A percentile compares a stretch with the other conserved stretches of the same genome.
These are phyloP conservation scores for Carlito syrichta DNA, from an alignment of 2,113 vertebrate species.

Conservation along the genomic window DNA sequence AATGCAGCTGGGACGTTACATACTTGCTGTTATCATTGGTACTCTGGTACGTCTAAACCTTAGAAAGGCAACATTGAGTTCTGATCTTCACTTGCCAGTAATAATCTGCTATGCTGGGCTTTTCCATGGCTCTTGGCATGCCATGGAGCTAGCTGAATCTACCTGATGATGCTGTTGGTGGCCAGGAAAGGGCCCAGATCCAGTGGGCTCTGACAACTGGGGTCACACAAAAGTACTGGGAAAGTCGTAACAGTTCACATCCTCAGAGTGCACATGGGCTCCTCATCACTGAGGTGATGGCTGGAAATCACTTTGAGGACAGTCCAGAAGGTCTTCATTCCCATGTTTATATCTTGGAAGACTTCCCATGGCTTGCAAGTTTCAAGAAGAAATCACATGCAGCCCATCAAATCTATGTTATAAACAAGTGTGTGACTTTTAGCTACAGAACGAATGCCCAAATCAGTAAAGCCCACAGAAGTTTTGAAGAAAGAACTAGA, in stretches of 20 bases:
- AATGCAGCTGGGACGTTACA: too few species aligned
- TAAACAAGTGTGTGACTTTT: not conserved
- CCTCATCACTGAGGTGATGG: not conserved
- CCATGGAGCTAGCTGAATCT: not conserved
- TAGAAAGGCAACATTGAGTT: not conserved
- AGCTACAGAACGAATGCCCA: not conserved
- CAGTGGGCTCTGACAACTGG: not conserved
- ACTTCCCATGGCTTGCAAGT: not conserved
- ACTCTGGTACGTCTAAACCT: not conserved
- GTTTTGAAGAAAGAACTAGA: not conserved
- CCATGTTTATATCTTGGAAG: not conserved
- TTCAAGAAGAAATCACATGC: not conserved
- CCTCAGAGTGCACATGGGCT: not conserved
- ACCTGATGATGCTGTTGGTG: not conserved
- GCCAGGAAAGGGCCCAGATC: not conserved
- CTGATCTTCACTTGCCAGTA: not conserved
- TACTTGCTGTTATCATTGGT: not conserved
- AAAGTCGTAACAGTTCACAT: too few species aligned
- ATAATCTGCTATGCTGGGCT: too few species aligned
- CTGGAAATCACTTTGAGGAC: not conserved
- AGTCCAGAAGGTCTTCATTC: too few species aligned
- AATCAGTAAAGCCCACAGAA: not conserved
- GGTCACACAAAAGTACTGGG: too few species aligned
- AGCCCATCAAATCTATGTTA: not conserved
- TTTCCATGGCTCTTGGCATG: not conserved